Percentiles rank a stretch among this genome's conserved stretches.
phyloP scores from a whole-genome alignment of 2,888 invertebrate species.

The Netelia virgata region DNA sequence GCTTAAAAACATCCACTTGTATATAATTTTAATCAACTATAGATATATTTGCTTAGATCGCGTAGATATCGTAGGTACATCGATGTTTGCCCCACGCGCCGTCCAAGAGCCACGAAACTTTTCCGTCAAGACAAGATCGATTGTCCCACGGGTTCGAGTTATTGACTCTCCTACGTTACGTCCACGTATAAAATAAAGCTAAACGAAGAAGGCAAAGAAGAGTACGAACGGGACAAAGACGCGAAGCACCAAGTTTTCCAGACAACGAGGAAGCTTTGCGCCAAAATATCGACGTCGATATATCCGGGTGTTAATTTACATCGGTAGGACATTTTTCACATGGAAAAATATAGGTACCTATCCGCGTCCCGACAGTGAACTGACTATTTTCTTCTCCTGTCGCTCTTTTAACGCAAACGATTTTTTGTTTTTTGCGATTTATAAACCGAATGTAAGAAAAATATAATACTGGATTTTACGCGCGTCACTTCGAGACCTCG shows the following conservation, averaged over 20 bases:
- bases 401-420: background rate
- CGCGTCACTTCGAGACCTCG: slow-evolving; percentile 50
- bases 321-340: slow-evolving; percentile 32
- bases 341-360: background rate
- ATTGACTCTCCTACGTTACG: slow-evolving; percentile 11
- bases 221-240: slow-evolving; percentile 8
- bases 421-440: background rate
- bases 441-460: slow-evolving; percentile 15
- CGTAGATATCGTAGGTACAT: slow-evolving; percentile 2
- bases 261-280: slow-evolving; percentile 14
- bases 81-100: slow-evolving; percentile 17
- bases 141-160: slow-evolving; percentile 50
- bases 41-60: slow-evolving; percentile 7
- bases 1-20: slow-evolving; percentile 35
- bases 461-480: slow-evolving; percentile 5
- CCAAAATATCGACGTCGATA: slow-evolving; percentile 53
- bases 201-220: slow-evolving; percentile 37
- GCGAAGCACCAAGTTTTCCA: slow-evolving; percentile 47
- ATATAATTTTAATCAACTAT: background rate
- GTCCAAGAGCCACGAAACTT: slow-evolving; percentile 52
- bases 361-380: background rate
- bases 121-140: slow-evolving; percentile 17
- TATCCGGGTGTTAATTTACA: slow-evolving; percentile 36
- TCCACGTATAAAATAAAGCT: slow-evolving; percentile 38
- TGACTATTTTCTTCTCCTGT: background rate